phyloP scores from a whole-genome alignment of 2,797 vertebrate genomes.

The Scolopax rusticola region DNA sequence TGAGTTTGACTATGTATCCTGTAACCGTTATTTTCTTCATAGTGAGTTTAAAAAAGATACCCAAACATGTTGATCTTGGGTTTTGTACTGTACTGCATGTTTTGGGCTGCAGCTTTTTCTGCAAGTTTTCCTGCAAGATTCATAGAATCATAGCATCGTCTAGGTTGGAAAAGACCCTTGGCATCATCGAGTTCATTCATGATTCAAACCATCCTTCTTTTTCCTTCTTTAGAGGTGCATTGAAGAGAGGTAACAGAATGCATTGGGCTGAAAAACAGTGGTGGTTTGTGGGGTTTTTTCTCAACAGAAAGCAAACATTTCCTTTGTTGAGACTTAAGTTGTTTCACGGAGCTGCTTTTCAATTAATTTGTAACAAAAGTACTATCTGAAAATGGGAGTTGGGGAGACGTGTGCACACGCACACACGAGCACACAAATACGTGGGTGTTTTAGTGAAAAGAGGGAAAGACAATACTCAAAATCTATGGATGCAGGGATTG shows the following conservation, averaged over 20 bases:
- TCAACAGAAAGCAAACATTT: neutral
- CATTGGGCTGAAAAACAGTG: neutral
- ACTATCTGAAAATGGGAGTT: neutral
- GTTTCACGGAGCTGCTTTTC: constrained; percentile 26
- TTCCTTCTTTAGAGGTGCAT: neutral
- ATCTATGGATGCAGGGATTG: neutral
- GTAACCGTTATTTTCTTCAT: neutral
- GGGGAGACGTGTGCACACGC: neutral
- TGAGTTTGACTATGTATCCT: neutral
- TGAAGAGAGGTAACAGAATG: neutral
- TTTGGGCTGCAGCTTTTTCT: neutral
- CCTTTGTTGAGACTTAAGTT: neutral
- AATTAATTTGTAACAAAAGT: neutral
- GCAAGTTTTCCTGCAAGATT: neutral
- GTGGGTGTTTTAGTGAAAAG: neutral
- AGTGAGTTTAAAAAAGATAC: neutral
- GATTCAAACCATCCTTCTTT: neutral
- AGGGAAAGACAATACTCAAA: neutral
- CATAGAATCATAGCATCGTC: no score
- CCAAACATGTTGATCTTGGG: neutral
- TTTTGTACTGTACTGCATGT: neutral
- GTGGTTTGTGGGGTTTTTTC: neutral
- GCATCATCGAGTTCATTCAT: neutral
- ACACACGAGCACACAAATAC: neutral
- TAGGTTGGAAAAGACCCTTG: no score